Conservation (phyloP, 2,113 vertebrate genomes). For the Camelus bactrianus region DNA sequence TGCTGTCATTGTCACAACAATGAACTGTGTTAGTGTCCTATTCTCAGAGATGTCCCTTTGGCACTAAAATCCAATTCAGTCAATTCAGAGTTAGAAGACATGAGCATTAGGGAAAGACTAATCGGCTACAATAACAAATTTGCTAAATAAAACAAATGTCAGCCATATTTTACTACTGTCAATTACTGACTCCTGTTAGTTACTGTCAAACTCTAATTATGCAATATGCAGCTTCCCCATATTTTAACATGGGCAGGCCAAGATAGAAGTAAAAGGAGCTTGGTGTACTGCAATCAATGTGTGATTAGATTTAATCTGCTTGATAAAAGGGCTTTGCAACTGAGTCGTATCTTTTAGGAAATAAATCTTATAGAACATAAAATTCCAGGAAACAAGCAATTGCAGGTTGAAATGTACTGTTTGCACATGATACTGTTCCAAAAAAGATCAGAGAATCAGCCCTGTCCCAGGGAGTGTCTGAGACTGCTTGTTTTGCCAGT, state of each 20-base stretch:
- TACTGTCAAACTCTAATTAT: slow-evolving; percentile 51
- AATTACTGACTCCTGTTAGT: slow-evolving; percentile 62
- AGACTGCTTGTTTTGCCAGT: not conserved
- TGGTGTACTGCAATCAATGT: not conserved
- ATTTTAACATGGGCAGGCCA: slow-evolving; percentile 49
- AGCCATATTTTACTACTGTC: slow-evolving; percentile 39
- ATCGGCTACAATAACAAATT: slow-evolving; percentile 42
- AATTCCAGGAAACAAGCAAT: not conserved
- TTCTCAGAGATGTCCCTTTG: slow-evolving; percentile 17
- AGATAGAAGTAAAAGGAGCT: not conserved
- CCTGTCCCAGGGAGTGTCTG: not conserved
- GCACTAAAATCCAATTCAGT: slow-evolving; percentile 54
- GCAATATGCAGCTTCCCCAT: slow-evolving; percentile 6
- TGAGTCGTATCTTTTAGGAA: not conserved
- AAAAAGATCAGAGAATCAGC: not conserved
- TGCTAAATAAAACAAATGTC: slow-evolving; percentile 70
- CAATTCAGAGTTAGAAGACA: slow-evolving; percentile 55
- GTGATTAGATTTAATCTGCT: slow-evolving; percentile 10
- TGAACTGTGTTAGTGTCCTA: not conserved
- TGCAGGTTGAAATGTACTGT: not conserved
- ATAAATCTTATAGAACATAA: not conserved
- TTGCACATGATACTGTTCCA: not conserved
- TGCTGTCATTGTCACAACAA: not conserved
- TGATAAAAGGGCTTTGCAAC: slow-evolving; percentile 1
- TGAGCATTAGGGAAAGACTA: slow-evolving; percentile 59